Evolutionary conservation across 2,113 vertebrate genomes (phyloP), one percentile per base, ranked within the genome.

Genomic region (Tenebrosternarchus preto): DNA sequence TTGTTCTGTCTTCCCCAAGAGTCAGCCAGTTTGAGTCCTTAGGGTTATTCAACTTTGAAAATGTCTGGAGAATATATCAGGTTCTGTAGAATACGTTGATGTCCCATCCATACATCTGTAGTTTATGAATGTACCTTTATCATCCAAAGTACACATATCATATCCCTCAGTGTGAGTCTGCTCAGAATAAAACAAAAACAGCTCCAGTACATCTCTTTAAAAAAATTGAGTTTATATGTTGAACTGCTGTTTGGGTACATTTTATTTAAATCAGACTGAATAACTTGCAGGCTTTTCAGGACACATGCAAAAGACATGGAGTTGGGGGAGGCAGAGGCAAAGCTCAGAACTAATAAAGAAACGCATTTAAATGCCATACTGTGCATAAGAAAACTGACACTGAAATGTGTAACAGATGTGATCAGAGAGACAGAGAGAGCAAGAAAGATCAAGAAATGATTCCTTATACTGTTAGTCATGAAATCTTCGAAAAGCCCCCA

Each of bases 391-490:
- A 73, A 73, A 66, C 15, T 22, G 67, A 50, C 59, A 64, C 69
- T 73, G 59, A 73, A 80, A 80, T 17, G 29, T 24, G 66, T 74
- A 61, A 75, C 73, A 61, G 63, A 87, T 78, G 59, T 82, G 76
- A 72, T 22, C 60, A 25, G 53, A 68, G 59, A 33, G 27, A 68
- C 20, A 61, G 24, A 72, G 36, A 50, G 31, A 61, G 24, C 60
- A 25, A 84, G 64, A 78, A 39, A 75, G 20, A 68, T 57, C 69
- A 67, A 74, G 70, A 50, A 73, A 57, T 67, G 55, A 76, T 76
- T 68, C 70, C 64, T 78, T 67, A 67, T 74, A 73, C 70, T 39
- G 60, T 74, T 80, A 66, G 78, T 73, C 78, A 80, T 67, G 61
- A 80, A 80, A 74, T 80, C 60, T 67, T 74, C 70, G 59, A 67